A percentile compares a stretch with the other conserved stretches of the same genome.
phyloP scores from a whole-genome alignment of 1,140 invertebrate species.

The Whitmania pigra region DNA sequence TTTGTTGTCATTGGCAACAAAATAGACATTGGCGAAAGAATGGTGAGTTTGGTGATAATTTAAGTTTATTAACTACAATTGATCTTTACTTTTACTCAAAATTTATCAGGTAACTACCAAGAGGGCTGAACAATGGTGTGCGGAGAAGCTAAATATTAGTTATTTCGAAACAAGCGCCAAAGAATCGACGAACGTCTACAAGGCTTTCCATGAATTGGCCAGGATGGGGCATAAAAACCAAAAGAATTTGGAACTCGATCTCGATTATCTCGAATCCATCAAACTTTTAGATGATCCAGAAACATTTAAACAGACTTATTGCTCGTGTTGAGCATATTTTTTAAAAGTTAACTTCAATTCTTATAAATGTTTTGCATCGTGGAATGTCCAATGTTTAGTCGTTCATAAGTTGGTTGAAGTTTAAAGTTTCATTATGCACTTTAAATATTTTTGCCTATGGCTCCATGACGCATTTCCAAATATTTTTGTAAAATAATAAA shows the following conservation, averaged over 20 bases:
- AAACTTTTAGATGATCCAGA: conserved; percentile 46
- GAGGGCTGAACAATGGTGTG: conserved; percentile 93
- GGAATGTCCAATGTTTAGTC: too few relatives aligned
- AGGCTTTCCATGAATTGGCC: conserved; percentile 94
- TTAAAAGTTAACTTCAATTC: too few relatives aligned
- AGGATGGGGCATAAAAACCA: conserved; percentile 87
- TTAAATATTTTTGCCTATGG: too few relatives aligned
- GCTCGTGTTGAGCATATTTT: neutral
- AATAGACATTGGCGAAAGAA: conserved; percentile 88
- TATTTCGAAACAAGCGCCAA: conserved; percentile 98
- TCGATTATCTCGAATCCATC: conserved; percentile 93
- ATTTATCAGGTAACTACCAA: conserved; percentile 66
- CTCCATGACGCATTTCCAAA: too few relatives aligned
- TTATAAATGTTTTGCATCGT: too few relatives aligned
- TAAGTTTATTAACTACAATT: neutral
- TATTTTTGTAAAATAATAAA: too few relatives aligned
- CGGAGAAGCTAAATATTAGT: conserved; percentile 92
- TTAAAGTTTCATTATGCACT: too few relatives aligned
- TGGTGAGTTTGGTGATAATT: conserved; percentile 50
- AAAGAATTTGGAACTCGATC: conserved; percentile 73
- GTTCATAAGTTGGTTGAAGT: too few relatives aligned
- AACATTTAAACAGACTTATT: conserved; percentile 17
- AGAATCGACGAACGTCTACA: conserved; percentile 92
- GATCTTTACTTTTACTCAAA: neutral
- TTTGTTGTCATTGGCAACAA: conserved; percentile 99